Percentiles rank a stretch among this genome's conserved stretches.
Conservation (phyloP, 2,797 vertebrate species). For the Tragopan temminckii region DNA sequence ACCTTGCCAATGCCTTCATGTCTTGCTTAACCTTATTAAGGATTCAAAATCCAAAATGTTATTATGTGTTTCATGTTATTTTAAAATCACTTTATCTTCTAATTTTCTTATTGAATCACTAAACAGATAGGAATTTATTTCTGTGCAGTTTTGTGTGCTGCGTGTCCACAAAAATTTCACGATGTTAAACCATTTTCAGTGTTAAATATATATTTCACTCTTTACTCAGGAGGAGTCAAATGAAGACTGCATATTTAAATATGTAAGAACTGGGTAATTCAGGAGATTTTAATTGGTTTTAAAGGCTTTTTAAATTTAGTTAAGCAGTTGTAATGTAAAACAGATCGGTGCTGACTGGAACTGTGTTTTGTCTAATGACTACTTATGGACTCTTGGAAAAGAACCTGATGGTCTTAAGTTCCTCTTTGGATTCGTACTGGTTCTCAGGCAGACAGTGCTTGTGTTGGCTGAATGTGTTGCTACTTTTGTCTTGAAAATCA, state of each 20-base stretch:
- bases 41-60: not conserved
- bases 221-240: not conserved
- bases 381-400: not conserved
- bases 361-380: slow-evolving; percentile 18
- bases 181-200: not conserved
- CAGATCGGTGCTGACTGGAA: not conserved
- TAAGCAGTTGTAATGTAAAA: not conserved
- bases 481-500: not conserved
- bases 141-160: not conserved
- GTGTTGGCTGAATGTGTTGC: not conserved
- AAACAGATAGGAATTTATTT: not conserved
- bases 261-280: not conserved
- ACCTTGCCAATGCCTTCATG: not conserved
- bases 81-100: not conserved
- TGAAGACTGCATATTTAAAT: not conserved
- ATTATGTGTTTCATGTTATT: not conserved
- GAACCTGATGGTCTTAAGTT: not conserved
- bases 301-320: slow-evolving; percentile 25
- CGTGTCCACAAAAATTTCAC: not conserved
- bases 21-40: not conserved
- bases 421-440: not conserved
- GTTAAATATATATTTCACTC: not conserved
- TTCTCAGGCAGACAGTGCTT: not conserved
- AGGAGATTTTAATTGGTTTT: not conserved
- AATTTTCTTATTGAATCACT: not conserved